Percentiles rank a stretch among this genome's conserved stretches.
Conservation (phyloP, 2,888 invertebrate species). For the Trachelus troglodyta region DNA sequence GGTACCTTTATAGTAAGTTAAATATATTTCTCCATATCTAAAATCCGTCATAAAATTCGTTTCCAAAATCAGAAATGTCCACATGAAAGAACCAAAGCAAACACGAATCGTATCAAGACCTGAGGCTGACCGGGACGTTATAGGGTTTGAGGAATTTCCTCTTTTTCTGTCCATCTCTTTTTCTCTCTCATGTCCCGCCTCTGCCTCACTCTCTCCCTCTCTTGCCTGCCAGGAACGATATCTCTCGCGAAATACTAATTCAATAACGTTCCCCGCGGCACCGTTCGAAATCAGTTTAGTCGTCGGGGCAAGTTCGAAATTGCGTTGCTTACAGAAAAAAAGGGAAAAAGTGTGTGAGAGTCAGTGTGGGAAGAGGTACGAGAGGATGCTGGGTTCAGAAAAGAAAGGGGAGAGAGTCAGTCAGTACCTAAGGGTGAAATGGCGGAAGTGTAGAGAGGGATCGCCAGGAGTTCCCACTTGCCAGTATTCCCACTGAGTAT, state of each 20-base stretch:
- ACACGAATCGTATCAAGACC: slow-evolving; percentile 40
- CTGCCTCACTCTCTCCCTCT: slow-evolving; percentile 21
- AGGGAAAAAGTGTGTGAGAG: neutral
- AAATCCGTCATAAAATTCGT: neutral
- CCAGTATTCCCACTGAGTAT: slow-evolving; percentile 23
- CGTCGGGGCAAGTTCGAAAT: slow-evolving; percentile 42
- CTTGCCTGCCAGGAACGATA: slow-evolving; percentile 25
- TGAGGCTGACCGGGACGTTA: slow-evolving; percentile 28
- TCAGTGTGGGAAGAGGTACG: neutral
- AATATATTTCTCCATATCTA: neutral
- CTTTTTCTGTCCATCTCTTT: neutral
- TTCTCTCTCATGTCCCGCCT: neutral
- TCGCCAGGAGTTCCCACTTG: neutral
- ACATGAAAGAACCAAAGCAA: slow-evolving; percentile 33
- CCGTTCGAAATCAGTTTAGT: slow-evolving; percentile 47
- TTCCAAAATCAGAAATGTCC: neutral
- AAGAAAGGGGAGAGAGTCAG: slow-evolving; percentile 10
- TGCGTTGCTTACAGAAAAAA: slow-evolving; percentile 33
- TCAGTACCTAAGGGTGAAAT: slow-evolving; percentile 4
- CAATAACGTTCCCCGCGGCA: slow-evolving; percentile 37
- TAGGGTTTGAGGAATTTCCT: slow-evolving; percentile 19
- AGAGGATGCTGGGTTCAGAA: neutral
- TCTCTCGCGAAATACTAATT: slow-evolving; percentile 39
- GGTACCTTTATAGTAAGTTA: too few species aligned
- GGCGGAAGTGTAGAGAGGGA: slow-evolving; percentile 8